Conservation (phyloP, 2,888 invertebrate species). For the Nemapogon koenigi region DNA sequence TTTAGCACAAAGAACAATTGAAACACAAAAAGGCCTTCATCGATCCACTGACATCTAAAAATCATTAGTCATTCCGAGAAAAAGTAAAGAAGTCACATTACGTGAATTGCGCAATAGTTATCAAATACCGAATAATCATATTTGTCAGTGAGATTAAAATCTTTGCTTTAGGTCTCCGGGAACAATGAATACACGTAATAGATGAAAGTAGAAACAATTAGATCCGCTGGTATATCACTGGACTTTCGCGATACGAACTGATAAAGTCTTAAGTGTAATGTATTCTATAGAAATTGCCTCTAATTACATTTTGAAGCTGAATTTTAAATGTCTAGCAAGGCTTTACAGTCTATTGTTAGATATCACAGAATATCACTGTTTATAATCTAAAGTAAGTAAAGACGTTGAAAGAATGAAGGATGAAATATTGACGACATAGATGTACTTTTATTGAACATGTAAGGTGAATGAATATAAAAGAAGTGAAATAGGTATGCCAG, state of each 20-base stretch:
- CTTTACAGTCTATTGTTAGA: no score
- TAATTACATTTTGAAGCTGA: no score
- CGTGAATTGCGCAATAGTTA: constrained; percentile 39
- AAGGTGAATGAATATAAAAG: no score
- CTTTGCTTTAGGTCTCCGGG: constrained; percentile 24
- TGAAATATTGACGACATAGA: no score
- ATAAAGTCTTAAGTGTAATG: constrained; percentile 12
- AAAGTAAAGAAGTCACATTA: constrained; percentile 31
- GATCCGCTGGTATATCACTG: constrained; percentile 32
- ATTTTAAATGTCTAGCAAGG: no score
- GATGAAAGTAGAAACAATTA: constrained; percentile 55
- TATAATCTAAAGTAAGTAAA: not conserved
- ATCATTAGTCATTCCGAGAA: constrained; percentile 20
- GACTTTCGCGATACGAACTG: constrained; percentile 33
- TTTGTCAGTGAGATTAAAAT: constrained; percentile 50
- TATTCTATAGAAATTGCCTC: not conserved
- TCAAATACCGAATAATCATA: constrained; percentile 41
- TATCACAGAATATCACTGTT: no score
- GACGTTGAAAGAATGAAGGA: not conserved
- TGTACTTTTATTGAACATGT: no score
- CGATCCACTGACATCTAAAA: no score
- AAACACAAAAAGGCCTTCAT: no score
- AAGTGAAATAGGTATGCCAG: no score
- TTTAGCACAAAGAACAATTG: no score
- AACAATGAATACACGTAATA: constrained; percentile 41